Conservation (phyloP, 2,888 invertebrate species). For the Linnaemya tessellans region DNA sequence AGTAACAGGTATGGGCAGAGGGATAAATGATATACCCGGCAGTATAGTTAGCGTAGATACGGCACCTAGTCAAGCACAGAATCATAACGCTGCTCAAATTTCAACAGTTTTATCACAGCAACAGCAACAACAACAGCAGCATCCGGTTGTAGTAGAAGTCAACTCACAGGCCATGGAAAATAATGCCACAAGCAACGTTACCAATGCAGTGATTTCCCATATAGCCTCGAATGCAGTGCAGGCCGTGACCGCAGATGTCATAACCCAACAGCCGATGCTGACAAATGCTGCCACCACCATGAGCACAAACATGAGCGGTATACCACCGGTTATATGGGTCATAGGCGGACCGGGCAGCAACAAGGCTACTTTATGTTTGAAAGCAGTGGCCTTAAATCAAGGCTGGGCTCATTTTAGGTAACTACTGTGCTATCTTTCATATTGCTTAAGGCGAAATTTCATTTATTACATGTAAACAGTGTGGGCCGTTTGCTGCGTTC, state of each 20-base stretch:
- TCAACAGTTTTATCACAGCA: conserved; percentile 71
- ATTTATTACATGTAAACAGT: conserved; percentile 81
- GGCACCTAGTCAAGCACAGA: conserved; percentile 84
- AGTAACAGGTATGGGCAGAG: conserved; percentile 85
- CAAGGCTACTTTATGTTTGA: conserved; percentile 91
- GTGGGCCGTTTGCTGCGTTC: conserved; percentile 91
- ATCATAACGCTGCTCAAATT: conserved; percentile 72
- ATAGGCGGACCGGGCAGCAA: conserved; percentile 96
- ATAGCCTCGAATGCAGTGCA: conserved; percentile 74
- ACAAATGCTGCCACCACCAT: conserved; percentile 73
- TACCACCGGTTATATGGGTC: conserved; percentile 85
- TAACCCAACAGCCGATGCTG: conserved; percentile 77
- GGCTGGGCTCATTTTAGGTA: conserved; percentile 91
- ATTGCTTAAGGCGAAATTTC: background rate
- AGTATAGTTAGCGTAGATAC: conserved; percentile 86
- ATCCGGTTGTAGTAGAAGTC: conserved; percentile 2
- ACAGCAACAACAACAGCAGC: conserved; percentile 42
- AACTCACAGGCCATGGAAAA: conserved; percentile 60
- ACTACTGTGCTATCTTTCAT: background rate
- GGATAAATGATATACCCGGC: conserved; percentile 85
- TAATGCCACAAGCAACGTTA: conserved; percentile 72
- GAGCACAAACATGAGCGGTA: conserved; percentile 73
- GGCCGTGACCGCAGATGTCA: conserved; percentile 74
- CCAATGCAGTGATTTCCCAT: conserved; percentile 74
- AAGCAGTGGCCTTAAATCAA: conserved; percentile 87